Evolutionary conservation across 2,113 vertebrate genomes (phyloP), one percentile per base, ranked within the genome.

Genomic region (Poeciliopsis prolifica): DNA sequence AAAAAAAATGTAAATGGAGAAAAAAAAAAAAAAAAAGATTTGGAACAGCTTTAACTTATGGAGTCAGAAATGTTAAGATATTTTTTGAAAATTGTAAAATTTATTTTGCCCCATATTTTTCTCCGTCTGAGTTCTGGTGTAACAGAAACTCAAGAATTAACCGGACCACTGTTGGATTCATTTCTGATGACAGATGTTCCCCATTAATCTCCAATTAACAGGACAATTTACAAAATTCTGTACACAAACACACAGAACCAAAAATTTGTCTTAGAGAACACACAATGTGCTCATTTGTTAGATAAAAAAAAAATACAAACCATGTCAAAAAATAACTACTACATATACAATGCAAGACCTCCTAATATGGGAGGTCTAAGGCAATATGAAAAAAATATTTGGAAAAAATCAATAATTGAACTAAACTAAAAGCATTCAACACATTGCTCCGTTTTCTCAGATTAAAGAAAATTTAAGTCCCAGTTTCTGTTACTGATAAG

Each of bases 241-340:
- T 58, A 11, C 19, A 19, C 22, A 5, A 24, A 6, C 22, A 54
- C 22, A 9, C 22, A 54, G 22, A 54, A 24, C 22, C 22, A 58
- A 58, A 58, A 24, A 58, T 58, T 22, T n/a, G 51, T 10, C 24
- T 58, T 11, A n/a, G 7, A 22, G 17, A 58, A n/a, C 51, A 58
- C 22, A 10, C 51, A 35, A 35, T 17, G 4, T 17, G 7, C 7
- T 22, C 7, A 33, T 35, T 33, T 64, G 3, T 9, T 1, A 64
- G 2, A 48, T 17, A 14, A 64, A 64, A 64, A 42, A 42, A 62
- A 31, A 62, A 17, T 7, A 31, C 61, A 62, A 68, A 68, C 77
- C 51, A 11, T 68, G 19, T 54, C 12, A 29, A 30, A 33, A 82
- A 62, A 13, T 77, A 82, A 82, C 65, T 15, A 37, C 14, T 35